Percentiles rank a stretch among this genome's conserved stretches.
These are phyloP conservation scores for Eupithecia subfuscata DNA, from an alignment of 2,888 invertebrate species.

Conservation along the genomic window DNA sequence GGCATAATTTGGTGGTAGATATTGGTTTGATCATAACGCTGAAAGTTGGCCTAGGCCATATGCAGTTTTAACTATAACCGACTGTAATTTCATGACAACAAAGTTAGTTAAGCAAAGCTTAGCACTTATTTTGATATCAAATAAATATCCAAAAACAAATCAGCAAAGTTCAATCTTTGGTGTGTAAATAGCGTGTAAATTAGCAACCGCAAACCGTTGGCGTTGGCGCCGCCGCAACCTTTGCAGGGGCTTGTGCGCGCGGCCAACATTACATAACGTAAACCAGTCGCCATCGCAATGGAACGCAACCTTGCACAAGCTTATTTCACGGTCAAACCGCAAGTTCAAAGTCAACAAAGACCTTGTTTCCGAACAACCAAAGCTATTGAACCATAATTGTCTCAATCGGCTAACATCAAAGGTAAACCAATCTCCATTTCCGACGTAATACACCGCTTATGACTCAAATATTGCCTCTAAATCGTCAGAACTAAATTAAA, in stretches of 20 bases:
- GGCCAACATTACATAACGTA: constrained; percentile 69
- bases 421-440: constrained; percentile 37
- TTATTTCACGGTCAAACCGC: constrained; percentile 56
- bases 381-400: constrained; percentile 42
- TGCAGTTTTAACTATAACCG: neutral
- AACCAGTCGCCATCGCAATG: constrained; percentile 62
- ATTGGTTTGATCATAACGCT: neutral
- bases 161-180: constrained; percentile 3
- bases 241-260: constrained; percentile 40
- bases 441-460: constrained; percentile 37
- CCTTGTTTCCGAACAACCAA: constrained; percentile 36
- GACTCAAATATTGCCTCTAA: constrained; percentile 44
- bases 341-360: constrained; percentile 55
- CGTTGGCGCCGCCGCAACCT: constrained; percentile 50
- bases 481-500: constrained; percentile 62
- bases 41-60: neutral
- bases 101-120: neutral
- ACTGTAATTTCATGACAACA: neutral
- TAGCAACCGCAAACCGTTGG: constrained; percentile 60
- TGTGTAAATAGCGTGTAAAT: constrained; percentile 53
- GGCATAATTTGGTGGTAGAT: neutral
- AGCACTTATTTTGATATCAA: neutral
- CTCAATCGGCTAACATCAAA: constrained; percentile 42
- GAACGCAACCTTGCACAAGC: constrained; percentile 51
- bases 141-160: neutral